phyloP scores from a whole-genome alignment of 2,888 invertebrate genomes.

The Clistopyga incitator region DNA sequence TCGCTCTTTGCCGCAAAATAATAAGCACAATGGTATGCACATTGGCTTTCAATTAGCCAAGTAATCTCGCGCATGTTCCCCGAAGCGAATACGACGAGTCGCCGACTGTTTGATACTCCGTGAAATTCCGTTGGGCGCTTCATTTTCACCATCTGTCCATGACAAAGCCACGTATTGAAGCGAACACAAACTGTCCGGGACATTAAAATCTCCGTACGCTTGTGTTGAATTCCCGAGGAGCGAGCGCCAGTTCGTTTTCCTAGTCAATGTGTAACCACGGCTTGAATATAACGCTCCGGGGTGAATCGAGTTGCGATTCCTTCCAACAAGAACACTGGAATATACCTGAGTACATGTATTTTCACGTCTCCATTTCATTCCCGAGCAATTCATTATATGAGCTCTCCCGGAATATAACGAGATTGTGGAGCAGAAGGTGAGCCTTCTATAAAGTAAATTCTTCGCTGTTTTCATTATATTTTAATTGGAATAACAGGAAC shows the following conservation, averaged over 20 bases:
- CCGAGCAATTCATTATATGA: constrained; percentile 53
- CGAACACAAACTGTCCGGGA: constrained; percentile 22
- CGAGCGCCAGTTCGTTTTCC: constrained; percentile 46
- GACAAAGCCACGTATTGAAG: neutral
- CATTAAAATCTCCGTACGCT: constrained; percentile 36
- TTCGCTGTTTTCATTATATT: neutral
- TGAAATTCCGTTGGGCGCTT: constrained; percentile 21
- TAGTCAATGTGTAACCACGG: neutral
- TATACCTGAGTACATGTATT: constrained; percentile 21
- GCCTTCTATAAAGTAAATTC: constrained; percentile 43
- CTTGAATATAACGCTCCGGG: constrained; percentile 11
- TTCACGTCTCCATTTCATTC: constrained; percentile 32
- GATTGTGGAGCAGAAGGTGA: constrained; percentile 35
- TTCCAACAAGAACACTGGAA: constrained; percentile 1
- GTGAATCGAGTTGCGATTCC: constrained; percentile 25
- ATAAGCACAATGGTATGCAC: neutral
- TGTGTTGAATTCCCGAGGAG: constrained; percentile 10
- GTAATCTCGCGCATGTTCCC: constrained; percentile 12
- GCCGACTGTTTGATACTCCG: neutral
- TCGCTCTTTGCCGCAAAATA: neutral
- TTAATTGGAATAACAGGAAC: neutral
- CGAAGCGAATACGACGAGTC: neutral
- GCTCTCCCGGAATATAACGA: constrained; percentile 51
- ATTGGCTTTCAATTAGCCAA: constrained; percentile 33
- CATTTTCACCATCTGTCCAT: constrained; percentile 16